Conservation (phyloP, 2,113 vertebrate genomes). For the Tricholaema leucomelas region DNA sequence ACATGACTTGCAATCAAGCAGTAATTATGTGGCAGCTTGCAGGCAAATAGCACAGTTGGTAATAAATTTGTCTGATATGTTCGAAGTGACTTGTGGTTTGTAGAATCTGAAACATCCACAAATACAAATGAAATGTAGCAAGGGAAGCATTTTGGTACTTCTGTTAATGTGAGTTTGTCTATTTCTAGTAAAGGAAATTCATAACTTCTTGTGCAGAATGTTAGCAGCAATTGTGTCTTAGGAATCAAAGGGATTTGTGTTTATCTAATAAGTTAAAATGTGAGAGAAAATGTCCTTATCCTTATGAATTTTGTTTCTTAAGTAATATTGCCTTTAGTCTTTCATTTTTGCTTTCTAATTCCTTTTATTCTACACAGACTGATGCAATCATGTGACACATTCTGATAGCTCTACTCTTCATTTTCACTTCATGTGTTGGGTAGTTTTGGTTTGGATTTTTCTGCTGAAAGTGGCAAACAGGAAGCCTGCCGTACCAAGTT, state of each 20-base stretch:
- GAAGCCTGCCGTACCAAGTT: background rate
- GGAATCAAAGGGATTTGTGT: background rate
- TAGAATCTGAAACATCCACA: background rate
- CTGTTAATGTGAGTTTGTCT: background rate
- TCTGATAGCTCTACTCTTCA: background rate
- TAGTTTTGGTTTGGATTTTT: background rate
- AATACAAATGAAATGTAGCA: background rate
- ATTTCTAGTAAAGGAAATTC: background rate
- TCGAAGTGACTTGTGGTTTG: background rate
- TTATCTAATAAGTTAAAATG: background rate
- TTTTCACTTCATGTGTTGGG: background rate
- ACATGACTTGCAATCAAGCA: background rate
- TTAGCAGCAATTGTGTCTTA: background rate
- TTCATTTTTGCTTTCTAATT: background rate
- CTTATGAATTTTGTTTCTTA: background rate
- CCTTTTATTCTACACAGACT: background rate
- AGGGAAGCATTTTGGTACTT: no score
- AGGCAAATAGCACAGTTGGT: background rate
- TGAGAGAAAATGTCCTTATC: background rate
- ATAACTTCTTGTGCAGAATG: background rate
- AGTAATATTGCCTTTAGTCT: background rate
- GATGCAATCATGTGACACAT: background rate
- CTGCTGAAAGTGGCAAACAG: background rate
- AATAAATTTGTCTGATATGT: background rate
- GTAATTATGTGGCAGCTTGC: background rate